phyloP scores from a whole-genome alignment of 2,888 invertebrate genomes.

The Craniophora ligustri region DNA sequence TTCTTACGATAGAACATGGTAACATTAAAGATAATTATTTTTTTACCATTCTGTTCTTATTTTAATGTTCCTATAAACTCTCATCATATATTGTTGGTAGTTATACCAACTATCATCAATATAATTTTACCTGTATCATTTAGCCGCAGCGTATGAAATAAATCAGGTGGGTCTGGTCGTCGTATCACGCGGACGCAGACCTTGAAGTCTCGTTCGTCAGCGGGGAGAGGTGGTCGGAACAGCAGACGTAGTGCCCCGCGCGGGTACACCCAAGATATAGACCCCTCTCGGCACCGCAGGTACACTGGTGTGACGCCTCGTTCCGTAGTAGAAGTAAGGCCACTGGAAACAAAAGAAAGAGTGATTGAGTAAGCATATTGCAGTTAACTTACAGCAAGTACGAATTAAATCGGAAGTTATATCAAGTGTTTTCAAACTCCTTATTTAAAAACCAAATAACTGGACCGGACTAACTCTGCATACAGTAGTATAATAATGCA shows the following conservation, averaged over 20 bases:
- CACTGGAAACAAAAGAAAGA: slow-evolving; percentile 83
- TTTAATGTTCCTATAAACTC: too few species aligned
- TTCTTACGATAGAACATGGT: neutral
- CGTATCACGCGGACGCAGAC: slow-evolving; percentile 90
- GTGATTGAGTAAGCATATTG: slow-evolving; percentile 19
- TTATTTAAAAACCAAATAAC: too few species aligned
- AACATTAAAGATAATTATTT: neutral
- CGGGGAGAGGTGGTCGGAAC: slow-evolving; percentile 89
- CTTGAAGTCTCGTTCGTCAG: slow-evolving; percentile 90
- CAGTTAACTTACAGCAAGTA: too few species aligned
- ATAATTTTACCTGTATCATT: slow-evolving; percentile 72
- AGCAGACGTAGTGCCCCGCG: slow-evolving; percentile 92
- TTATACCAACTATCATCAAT: too few species aligned
- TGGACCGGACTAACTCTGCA: neutral
- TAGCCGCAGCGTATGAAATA: slow-evolving; percentile 82
- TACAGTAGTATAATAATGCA: too few species aligned
- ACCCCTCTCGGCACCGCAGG: slow-evolving; percentile 92
- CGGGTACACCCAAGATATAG: slow-evolving; percentile 93
- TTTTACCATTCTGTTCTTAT: neutral
- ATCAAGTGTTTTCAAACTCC: too few species aligned
- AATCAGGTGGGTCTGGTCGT: slow-evolving; percentile 87
- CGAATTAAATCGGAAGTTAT: too few species aligned
- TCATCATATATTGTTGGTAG: too few species aligned
- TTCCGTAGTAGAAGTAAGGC: slow-evolving; percentile 82
- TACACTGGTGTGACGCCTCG: slow-evolving; percentile 93